phyloP scores from a whole-genome alignment of 2,888 invertebrate species.

The Tipula unca region DNA sequence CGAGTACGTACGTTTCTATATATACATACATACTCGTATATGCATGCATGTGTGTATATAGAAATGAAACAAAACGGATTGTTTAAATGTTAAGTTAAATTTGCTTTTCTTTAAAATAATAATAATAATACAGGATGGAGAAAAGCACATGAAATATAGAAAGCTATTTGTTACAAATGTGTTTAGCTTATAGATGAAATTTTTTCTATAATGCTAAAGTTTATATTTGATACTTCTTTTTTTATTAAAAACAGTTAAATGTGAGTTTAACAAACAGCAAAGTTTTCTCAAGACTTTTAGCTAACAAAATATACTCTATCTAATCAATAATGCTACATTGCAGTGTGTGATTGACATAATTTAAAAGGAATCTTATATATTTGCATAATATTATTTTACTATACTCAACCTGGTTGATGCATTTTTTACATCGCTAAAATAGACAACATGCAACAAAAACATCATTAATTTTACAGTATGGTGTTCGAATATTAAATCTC shows the following conservation, averaged over 20 bases:
- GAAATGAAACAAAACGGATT: neutral
- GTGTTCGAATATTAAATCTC: too few relatives aligned
- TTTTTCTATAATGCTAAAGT: neutral
- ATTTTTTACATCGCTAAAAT: too few relatives aligned
- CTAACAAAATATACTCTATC: too few relatives aligned
- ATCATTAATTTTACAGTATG: too few relatives aligned
- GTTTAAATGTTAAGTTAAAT: conserved; percentile 8
- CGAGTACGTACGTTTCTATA: neutral
- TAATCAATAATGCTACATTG: too few relatives aligned
- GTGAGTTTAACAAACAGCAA: neutral
- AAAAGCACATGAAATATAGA: neutral
- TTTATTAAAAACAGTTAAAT: neutral
- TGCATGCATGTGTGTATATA: neutral
- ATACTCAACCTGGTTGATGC: too few relatives aligned
- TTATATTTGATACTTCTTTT: neutral
- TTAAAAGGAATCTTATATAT: too few relatives aligned
- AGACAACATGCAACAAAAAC: too few relatives aligned
- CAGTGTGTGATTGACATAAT: too few relatives aligned
- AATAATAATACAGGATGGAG: neutral
- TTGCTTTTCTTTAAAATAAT: neutral
- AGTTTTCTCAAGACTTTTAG: neutral
- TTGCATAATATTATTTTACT: too few relatives aligned
- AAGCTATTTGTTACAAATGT: neutral
- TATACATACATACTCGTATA: too few relatives aligned
- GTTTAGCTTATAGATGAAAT: neutral